Evolutionary conservation across 1,140 invertebrate species (phyloP), one percentile per base, ranked within the genome.

Genomic region (Dysdera silvatica): DNA sequence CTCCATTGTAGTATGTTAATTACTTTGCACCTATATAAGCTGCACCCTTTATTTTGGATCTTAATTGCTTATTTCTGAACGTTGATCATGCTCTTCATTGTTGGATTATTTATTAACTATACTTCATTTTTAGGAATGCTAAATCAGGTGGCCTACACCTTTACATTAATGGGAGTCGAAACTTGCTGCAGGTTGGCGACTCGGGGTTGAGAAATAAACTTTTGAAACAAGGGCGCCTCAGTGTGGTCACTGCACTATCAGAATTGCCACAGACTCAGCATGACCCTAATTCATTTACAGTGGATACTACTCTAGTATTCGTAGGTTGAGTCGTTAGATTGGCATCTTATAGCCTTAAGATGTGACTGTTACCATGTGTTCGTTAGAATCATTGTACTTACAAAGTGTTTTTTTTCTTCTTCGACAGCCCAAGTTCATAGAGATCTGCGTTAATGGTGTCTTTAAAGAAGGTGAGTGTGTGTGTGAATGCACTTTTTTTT

Each of bases 201-300:
- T n/a, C n/a, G n/a, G n/a, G n/a, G n/a, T n/a, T n/a, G n/a, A 79
- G 82, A 10, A 78, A 77, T 16, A 84, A 83, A 73, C 74, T 86
- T 18, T 71, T 94, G 8, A 86, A 85, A 69, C 80, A 80, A 43
- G 90, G 90, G 14, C 83, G 82, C 62, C 67, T 88, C 4, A 81
- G 83, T 52, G 84, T 94, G 24, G 84, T 92, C 0, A 84, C 86
- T 0, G 86, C 85, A 61, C 76, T 95, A 14, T 82, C 83, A 0
- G 82, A 87, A 68, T 80, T 93, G 73, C 89, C 91, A 0, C 82
- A 81, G 62, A 89, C 89, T 0, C 80, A 81, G 63, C 92, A 95
- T 72, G 87, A 91, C 73, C 79, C 88, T 5, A 80, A 83, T 67
- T 87, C 88, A 40, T 93, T 94, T 69, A 82, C 84, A 7, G 85